Percentiles rank a stretch among this genome's conserved stretches.
Conservation (phyloP, 2,113 vertebrate genomes). For the Periophthalmodon schlosseri region DNA sequence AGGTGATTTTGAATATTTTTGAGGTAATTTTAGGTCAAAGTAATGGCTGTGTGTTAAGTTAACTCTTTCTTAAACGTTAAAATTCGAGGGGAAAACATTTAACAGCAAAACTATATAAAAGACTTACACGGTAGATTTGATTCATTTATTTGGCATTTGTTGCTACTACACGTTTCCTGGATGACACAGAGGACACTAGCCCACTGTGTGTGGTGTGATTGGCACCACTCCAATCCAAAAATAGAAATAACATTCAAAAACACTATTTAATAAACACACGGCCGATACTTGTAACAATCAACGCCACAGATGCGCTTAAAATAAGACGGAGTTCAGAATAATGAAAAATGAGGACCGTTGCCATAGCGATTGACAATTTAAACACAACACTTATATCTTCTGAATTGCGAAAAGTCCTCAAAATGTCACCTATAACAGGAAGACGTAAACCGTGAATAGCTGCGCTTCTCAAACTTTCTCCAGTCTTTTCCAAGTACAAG, state of each 20-base stretch:
- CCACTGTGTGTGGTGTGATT: neutral
- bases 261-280: neutral
- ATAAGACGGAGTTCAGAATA: no score
- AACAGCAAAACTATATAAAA: neutral
- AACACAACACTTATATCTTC: no score
- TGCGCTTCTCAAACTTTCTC: neutral
- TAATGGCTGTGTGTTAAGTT: neutral
- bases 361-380: no score
- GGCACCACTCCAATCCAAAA: neutral
- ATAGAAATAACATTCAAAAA: neutral
- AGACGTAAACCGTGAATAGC: no score
- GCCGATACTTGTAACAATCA: no score
- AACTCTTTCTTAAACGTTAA: neutral
- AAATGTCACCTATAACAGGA: no score
- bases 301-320: no score
- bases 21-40: neutral
- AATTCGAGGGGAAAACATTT: neutral
- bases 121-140: neutral
- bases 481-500: neutral
- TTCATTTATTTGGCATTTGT: neutral
- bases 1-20: no score
- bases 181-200: neutral
- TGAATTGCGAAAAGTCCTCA: no score
- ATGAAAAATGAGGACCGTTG: no score
- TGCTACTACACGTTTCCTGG: neutral